These are phyloP conservation scores for Clarias pachynema DNA, from an alignment of 2,797 vertebrate species.

Conservation along the genomic window DNA sequence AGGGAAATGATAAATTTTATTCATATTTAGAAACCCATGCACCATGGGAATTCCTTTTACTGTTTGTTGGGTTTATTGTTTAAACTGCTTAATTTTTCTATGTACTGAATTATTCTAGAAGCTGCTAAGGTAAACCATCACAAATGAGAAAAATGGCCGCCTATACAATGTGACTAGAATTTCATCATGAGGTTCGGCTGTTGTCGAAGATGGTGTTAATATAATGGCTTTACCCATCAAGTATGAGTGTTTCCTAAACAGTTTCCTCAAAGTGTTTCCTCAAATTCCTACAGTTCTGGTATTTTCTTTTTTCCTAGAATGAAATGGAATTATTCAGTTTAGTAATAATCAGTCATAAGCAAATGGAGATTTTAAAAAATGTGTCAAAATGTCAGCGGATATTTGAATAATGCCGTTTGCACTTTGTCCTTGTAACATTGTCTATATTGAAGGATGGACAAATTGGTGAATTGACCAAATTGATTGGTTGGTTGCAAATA, in stretches of 20 bases:
- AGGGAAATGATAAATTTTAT: slow-evolving; percentile 34
- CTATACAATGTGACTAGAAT: slow-evolving; percentile 4
- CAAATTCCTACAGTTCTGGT: background rate
- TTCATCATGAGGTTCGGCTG: background rate
- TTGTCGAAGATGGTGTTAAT: background rate
- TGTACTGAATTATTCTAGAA: background rate
- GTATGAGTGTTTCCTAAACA: background rate
- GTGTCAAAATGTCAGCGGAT: background rate
- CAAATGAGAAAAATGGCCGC: background rate
- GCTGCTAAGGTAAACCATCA: background rate
- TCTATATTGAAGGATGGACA: background rate
- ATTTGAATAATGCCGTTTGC: background rate
- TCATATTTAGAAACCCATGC: slow-evolving; percentile 5
- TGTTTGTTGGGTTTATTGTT: background rate
- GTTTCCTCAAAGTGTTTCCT: background rate
- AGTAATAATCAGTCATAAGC: background rate
- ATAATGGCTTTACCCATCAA: background rate
- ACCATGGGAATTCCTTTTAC: background rate
- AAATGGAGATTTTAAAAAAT: background rate
- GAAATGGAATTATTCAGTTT: background rate
- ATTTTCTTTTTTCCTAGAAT: background rate
- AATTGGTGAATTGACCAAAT: background rate
- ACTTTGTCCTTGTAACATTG: background rate
- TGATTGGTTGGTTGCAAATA: background rate
- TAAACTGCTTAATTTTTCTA: background rate